A percentile compares a stretch with the other conserved stretches of the same genome.
These are phyloP conservation scores for Rafetus swinhoei DNA, from an alignment of 2,113 vertebrate genomes.

Conservation along the genomic window DNA sequence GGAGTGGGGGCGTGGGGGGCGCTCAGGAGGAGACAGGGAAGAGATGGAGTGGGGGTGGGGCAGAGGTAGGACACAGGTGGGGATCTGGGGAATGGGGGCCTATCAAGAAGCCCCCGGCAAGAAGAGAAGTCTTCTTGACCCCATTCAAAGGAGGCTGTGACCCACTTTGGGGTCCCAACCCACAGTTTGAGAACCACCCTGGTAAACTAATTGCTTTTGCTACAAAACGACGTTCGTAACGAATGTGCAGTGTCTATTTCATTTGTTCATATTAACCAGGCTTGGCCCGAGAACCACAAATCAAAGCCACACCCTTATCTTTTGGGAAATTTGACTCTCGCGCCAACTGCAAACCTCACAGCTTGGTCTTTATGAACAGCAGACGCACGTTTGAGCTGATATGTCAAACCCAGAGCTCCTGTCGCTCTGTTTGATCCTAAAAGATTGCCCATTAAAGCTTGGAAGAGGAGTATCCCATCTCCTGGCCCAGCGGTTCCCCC, in stretches of 20 bases:
- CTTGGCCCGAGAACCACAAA: not conserved
- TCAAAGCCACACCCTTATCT: not conserved
- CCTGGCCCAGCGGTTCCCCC: not conserved
- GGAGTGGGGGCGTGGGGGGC: too few relatives aligned
- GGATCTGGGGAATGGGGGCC: too few relatives aligned
- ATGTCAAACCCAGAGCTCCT: not conserved
- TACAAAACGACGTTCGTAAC: not conserved
- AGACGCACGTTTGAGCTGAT: not conserved
- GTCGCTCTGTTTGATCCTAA: not conserved
- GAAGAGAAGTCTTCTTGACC: too few relatives aligned
- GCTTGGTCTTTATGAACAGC: not conserved
- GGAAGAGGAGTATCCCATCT: not conserved
- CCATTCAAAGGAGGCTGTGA: too few relatives aligned
- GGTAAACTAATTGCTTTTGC: too few relatives aligned
- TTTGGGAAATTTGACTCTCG: not conserved
- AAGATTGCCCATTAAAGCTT: not conserved
- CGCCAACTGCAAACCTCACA: not conserved
- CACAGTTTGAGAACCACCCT: too few relatives aligned
- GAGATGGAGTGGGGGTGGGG: too few relatives aligned
- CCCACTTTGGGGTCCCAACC: too few relatives aligned
- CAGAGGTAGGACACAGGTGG: too few relatives aligned
- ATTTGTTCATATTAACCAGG: not conserved
- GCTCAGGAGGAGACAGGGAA: too few relatives aligned
- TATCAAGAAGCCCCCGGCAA: too few relatives aligned
- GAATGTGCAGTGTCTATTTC: not conserved